These are phyloP conservation scores for Macroglossus sobrinus DNA, from an alignment of 2,113 vertebrate species.

Conservation along the genomic window DNA sequence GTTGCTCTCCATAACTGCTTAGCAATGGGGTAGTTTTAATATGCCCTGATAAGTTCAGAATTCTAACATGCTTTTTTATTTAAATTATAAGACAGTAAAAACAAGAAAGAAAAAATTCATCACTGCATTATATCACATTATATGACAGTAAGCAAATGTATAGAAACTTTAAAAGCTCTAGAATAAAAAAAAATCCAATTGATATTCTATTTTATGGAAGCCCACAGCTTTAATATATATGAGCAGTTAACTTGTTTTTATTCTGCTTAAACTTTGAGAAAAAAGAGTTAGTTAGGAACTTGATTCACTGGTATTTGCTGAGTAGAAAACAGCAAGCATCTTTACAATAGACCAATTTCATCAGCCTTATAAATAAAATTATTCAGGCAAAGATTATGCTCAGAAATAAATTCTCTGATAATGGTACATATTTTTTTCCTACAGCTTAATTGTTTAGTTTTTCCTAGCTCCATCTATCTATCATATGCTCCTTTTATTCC, in stretches of 20 bases:
- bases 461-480: neutral
- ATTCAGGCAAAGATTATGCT: conserved; percentile 7
- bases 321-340: conserved; percentile 3
- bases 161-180: conserved; percentile 21
- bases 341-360: conserved; percentile 34
- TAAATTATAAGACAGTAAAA: conserved; percentile 23
- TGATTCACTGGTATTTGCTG: neutral
- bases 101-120: conserved; percentile 2
- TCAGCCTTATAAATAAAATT: conserved; percentile 33
- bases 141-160: conserved; percentile 4
- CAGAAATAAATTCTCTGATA: conserved; percentile 38
- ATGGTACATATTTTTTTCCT: neutral
- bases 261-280: conserved; percentile 33
- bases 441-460: conserved; percentile 35
- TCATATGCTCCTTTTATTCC: neutral
- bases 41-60: neutral
- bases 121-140: neutral
- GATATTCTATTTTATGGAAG: neutral
- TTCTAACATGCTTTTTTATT: neutral
- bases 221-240: neutral
- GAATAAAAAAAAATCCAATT: conserved; percentile 22
- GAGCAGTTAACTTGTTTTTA: conserved; percentile 22
- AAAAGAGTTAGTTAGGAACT: neutral
- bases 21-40: neutral
- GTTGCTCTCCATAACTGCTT: conserved; percentile 7